Evolutionary conservation across 2,113 vertebrate species (phyloP), one percentile per base, ranked within the genome.

Genomic region (Tachycineta bicolor): DNA sequence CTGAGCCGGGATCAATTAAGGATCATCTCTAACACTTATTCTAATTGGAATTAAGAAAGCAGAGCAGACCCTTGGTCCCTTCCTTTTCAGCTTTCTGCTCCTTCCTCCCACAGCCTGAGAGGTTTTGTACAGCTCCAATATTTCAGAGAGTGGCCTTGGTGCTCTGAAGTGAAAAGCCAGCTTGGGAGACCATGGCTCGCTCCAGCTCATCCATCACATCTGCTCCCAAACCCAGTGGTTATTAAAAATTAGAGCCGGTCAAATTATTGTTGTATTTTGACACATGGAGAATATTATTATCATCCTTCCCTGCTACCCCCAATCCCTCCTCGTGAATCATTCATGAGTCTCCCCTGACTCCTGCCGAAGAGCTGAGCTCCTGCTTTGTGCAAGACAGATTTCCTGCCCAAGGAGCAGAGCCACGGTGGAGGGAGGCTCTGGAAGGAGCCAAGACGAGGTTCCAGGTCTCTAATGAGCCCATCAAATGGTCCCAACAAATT

Each of bases 201-300:
- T 89, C 69, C 70, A 89, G 87, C 68, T 81, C 76, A 89, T 87
- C 87, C 73, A 59, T 69, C 87, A 82, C 81, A 93, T n/a, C 58
- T 90, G 90, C 88, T 93, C 88, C 73, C 70, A 73, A 83, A 44
- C 67, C 43, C 94, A 64, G 58, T 4, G 49, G 69, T 89, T 87
- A 87, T 90, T 52, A 94, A 95, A 91, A 92, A 83, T 69, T 7
- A 85, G 74, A 93, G 71, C 87, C 56, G 76, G 80, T 86, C 76
- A 94, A 85, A 71, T 92, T 37, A 64, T 62, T 73, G 70, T 78
- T 89, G 28, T 68, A 77, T 86, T 92, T 91, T 92, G 65, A 81
- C 80, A 70, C 89, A 50, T 11, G 25, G 43, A 90, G 34, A 76
- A 82, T 58, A 79, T 76, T 46, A 83, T 85, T 23, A 71, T 37